Evolutionary conservation across 2,888 invertebrate species (phyloP).

Genomic region (Epinotia brunnichana): DNA sequence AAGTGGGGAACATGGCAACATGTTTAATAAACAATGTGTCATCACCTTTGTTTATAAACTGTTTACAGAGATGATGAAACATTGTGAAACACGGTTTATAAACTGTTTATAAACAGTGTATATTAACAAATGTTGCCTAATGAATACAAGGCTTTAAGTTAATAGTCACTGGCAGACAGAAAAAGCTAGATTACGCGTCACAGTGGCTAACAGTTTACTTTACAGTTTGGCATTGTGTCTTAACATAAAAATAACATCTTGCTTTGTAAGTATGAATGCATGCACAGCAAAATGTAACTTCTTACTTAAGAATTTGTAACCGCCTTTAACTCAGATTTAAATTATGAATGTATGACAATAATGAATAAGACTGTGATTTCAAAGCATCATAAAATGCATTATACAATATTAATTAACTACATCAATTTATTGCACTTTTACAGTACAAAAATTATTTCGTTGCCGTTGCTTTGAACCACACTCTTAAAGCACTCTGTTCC

Average conservation of each 20-base stretch:
- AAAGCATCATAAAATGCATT: not conserved
- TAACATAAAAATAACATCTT: not conserved
- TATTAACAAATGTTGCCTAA: too few relatives aligned
- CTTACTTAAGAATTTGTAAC: not conserved
- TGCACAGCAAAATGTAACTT: not conserved
- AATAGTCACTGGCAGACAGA: conserved; percentile 21
- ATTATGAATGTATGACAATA: not conserved
- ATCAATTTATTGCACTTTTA: conserved; percentile 9
- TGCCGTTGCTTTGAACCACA: conserved; percentile 13
- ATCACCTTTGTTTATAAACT: too few relatives aligned
- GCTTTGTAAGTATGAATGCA: too few relatives aligned
- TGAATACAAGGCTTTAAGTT: too few relatives aligned
- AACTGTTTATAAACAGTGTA: too few relatives aligned
- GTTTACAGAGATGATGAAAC: too few relatives aligned
- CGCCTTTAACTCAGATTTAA: conserved; percentile 3
- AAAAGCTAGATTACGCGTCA: conserved; percentile 22
- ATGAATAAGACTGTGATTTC: conserved; percentile 10
- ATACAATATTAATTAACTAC: not conserved
- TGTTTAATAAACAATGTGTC: too few relatives aligned
- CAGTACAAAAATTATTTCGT: not conserved
- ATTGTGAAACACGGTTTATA: too few relatives aligned
- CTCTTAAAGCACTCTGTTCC: conserved; percentile 21
- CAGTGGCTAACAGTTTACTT: not conserved
- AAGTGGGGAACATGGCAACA: too few relatives aligned
- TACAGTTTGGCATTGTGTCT: not conserved